Base-by-base conservation (phyloP, 2,888 invertebrate species). In the Leptodirus hochenwartii region DNA sequence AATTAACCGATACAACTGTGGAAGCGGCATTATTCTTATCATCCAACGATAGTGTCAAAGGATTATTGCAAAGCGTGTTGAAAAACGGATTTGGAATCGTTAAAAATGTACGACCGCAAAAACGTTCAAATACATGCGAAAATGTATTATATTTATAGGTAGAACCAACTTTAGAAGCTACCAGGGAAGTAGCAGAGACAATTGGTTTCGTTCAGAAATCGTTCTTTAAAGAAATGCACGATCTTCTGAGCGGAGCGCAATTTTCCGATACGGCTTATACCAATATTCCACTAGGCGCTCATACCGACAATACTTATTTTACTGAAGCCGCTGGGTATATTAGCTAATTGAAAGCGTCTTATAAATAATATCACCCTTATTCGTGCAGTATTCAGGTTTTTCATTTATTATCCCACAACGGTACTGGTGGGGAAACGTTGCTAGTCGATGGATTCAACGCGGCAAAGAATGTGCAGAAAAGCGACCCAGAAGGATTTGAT, bases 251-350 rank as follows among this genome's bases (percentile, higher is more conserved):
- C 11, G 50, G 59, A 15, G 49, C 59, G 8, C 61, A 62, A 4
- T 69, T 71, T 40, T 66, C 66, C 1, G 84, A 84, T 43, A 74
- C 76, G 0, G 77, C 82, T 0, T 84, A 80, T 43, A 69, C 73
- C 0, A 69, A 63, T 29, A 53, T 68, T 3, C 63, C 64, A 10
- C 54, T 85, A 1, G 72, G 70, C 3, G 62, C 70, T 1, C 84
- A 85, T 45, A 80, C 70, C 3, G 84, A 84, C 45, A 76, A 69
- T 31, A 80, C 79, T 0, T 85, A 82, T 45, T 77, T 78, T 40
- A 66, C 64, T 29, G 72, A 78, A 48, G 68, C 80, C 2, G 67
- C 74, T 27, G 81, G 81, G 69, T 69, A 55, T 39, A 33, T 27
- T 16, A 30, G 25, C n/a, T n/a, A 30, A 22, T 25, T 12, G 13